Conservation (phyloP, 1,140 invertebrate genomes). For the Drosophila teissieri region DNA sequence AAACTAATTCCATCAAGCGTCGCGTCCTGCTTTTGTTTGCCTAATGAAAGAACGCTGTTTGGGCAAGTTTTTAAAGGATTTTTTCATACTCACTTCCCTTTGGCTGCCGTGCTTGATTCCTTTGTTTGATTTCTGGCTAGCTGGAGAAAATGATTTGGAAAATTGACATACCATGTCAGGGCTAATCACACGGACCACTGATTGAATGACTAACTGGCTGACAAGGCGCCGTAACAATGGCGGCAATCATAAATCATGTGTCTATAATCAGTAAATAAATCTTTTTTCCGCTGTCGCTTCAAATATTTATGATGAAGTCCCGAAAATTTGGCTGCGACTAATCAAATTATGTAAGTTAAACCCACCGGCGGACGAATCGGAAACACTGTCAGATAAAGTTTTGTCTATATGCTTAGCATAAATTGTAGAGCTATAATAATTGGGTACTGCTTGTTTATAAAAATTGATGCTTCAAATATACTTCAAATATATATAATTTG, state of each 20-base stretch:
- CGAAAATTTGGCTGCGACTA: constrained; percentile 53
- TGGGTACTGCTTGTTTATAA: not conserved
- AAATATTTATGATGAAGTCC: constrained; percentile 72
- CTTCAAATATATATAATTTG: too few relatives aligned
- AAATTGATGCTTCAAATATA: too few relatives aligned
- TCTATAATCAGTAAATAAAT: constrained; percentile 74
- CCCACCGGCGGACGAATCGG: constrained; percentile 1
- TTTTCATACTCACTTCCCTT: constrained; percentile 20
- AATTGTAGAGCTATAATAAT: not conserved
- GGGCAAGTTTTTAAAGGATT: constrained; percentile 78
- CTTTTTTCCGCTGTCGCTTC: constrained; percentile 57
- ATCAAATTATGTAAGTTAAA: constrained; percentile 78
- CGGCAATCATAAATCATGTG: constrained; percentile 67
- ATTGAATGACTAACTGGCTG: constrained; percentile 41
- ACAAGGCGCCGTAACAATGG: constrained; percentile 34
- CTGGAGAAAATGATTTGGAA: constrained; percentile 72
- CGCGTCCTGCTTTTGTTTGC: constrained; percentile 69
- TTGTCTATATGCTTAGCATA: not conserved
- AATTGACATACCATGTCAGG: constrained; percentile 78
- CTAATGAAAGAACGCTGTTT: constrained; percentile 81
- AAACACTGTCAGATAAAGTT: not conserved
- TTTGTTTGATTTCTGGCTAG: constrained; percentile 63
- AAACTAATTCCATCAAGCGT: constrained; percentile 79
- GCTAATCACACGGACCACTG: constrained; percentile 74
- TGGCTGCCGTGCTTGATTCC: constrained; percentile 10